Base-by-base conservation (phyloP, 23 tunicate genomes). In the Corella eumyota region DNA sequence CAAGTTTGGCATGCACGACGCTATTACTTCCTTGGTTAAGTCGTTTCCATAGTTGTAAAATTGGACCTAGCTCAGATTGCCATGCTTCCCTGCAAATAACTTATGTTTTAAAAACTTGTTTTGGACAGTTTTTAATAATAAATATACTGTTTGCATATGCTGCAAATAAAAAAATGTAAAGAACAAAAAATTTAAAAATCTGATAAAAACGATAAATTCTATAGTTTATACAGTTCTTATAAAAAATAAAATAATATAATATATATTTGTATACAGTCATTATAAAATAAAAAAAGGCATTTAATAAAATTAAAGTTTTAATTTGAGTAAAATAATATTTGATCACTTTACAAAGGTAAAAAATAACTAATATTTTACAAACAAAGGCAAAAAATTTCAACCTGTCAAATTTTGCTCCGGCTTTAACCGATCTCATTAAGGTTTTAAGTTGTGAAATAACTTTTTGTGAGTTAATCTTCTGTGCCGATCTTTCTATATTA, bases 401-500 rank as follows among this genome's bases (percentile, higher is more conserved):
- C 88, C 77, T 71, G 71, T 88, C 88, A 45, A 88, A 78, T 46
- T 88, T 88, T 0, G 90, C 88, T 1, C 81, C 88, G 11, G 78
- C 96, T 73, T 88, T 81, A 7, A 68, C 81, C 23, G 72, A 31
- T 52, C 96, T 60, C 81, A 73, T 73, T 50, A 88, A 53, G 0
- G 73, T 67, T 37, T 78, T 78, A 50, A 88, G 77, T 56, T 88
- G 96, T 4, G 78, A 62, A 0, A 88, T 72, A 22, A 88, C 90
- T 56, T 63, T 40, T 44, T 66, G 63, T 3, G 88, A 78, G 62
- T 71, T 77, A 22, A 60, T 62, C 30, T 64, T 46, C 56, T 88
- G 96, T 32, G 81, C 81, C 3, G 96, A 88, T 45, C 96, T 44
- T 46, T 79, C 96, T 36, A 88, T 88, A 53, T 88, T 88, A 22